A percentile compares a stretch with the other conserved stretches of the same genome.
phyloP scores from a whole-genome alignment of 2,888 invertebrate species.

The Philereme transversata region DNA sequence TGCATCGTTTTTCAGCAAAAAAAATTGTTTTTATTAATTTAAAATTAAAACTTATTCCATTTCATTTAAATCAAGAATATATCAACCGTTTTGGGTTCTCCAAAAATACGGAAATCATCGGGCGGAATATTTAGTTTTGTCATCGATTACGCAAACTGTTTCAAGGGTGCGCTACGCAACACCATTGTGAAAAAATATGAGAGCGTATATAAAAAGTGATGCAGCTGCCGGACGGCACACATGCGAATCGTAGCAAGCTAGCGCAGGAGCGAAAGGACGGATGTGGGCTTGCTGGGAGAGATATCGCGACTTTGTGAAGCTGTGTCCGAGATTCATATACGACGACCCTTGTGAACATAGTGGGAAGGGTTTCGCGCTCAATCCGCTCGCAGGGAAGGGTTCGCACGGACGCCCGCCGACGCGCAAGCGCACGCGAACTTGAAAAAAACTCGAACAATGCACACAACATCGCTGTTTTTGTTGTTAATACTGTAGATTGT shows the following conservation, averaged over 20 bases:
- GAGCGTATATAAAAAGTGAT: slow-evolving; percentile 81
- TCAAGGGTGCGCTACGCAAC: slow-evolving; percentile 79
- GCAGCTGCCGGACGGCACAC: slow-evolving; percentile 82
- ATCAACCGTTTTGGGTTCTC: slow-evolving; percentile 59
- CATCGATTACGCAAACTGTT: slow-evolving; percentile 85
- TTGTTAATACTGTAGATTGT: slow-evolving; percentile 82
- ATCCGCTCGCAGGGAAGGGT: slow-evolving; percentile 74
- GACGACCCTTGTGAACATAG: slow-evolving; percentile 65
- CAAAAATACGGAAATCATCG: slow-evolving; percentile 83
- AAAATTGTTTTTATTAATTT: background rate
- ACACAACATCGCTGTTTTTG: slow-evolving; percentile 78
- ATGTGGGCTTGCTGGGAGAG: slow-evolving; percentile 46
- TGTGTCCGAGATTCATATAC: slow-evolving; percentile 47
- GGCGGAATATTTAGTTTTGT: slow-evolving; percentile 84
- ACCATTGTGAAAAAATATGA: slow-evolving; percentile 82
- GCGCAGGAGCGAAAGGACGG: slow-evolving; percentile 51
- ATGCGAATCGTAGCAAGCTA: slow-evolving; percentile 78
- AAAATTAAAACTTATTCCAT: slow-evolving; percentile 18
- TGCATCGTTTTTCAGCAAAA: slow-evolving; percentile 5
- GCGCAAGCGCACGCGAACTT: slow-evolving; percentile 82
- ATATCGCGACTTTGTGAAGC: slow-evolving; percentile 51
- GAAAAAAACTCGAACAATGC: slow-evolving; percentile 78
- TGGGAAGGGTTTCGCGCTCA: slow-evolving; percentile 77
- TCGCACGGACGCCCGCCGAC: slow-evolving; percentile 80
- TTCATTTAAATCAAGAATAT: slow-evolving; percentile 34